Evolutionary conservation across 2,888 invertebrate genomes (phyloP).

Genomic region (Tricholauxania praeusta): DNA sequence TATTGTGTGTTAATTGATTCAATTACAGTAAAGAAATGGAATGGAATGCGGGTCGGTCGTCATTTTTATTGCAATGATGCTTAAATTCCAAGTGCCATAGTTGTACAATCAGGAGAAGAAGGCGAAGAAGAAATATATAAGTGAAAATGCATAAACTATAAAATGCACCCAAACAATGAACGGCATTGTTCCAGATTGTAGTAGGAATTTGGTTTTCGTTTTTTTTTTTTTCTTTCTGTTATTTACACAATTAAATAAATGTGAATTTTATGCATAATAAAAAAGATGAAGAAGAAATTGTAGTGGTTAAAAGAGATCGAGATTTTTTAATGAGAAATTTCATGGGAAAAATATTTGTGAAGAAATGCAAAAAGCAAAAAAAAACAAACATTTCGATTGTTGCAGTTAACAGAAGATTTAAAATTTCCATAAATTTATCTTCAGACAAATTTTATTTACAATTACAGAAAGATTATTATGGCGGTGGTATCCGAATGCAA

Average conservation of each 20-base stretch:
- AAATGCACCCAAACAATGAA: constrained; percentile 5
- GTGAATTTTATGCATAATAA: neutral
- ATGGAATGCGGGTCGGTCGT: constrained; percentile 9
- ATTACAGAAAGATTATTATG: too few relatives aligned
- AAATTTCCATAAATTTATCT: too few relatives aligned
- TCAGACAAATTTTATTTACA: too few relatives aligned
- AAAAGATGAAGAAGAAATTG: neutral
- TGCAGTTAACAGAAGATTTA: neutral
- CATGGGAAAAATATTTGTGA: constrained; percentile 7
- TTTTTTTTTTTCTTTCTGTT: neutral
- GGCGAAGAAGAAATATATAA: neutral
- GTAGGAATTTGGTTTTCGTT: too few relatives aligned
- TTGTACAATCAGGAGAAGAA: neutral
- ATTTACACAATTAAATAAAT: constrained; percentile 13
- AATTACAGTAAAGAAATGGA: neutral
- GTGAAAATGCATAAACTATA: neutral
- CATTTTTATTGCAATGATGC: neutral
- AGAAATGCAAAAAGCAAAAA: neutral
- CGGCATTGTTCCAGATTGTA: neutral
- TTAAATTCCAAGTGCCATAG: neutral
- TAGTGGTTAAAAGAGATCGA: neutral
- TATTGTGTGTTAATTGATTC: constrained; percentile 17
- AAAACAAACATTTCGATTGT: constrained; percentile 10
- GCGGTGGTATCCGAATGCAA: too few relatives aligned
- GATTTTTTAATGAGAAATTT: neutral